Percentiles rank a stretch among this genome's conserved stretches.
Evolutionary conservation across 1,140 invertebrate genomes (phyloP).

Genomic region (Augochlora pura): DNA sequence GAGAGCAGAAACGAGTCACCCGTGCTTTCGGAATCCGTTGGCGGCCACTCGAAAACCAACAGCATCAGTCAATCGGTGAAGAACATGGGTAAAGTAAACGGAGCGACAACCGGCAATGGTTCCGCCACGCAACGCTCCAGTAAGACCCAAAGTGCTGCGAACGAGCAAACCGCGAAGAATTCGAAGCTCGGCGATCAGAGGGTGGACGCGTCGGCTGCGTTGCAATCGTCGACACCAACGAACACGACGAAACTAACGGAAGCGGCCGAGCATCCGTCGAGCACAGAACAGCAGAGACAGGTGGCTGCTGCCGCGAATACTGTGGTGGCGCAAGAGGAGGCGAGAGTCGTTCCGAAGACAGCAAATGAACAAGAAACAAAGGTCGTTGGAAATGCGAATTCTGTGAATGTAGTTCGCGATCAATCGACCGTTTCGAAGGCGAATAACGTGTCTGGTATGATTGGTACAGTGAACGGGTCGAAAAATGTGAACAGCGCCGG

Average conservation of each 20-base stretch:
- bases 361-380: background rate
- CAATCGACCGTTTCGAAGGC: conserved; percentile 13
- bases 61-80: conserved; percentile 28
- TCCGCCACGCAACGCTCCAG: conserved; percentile 32
- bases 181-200: conserved; percentile 1
- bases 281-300: conserved; percentile 11
- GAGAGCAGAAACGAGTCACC: conserved; percentile 40
- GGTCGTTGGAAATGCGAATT: background rate
- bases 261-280: background rate
- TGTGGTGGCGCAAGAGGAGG: conserved; percentile 45
- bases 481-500: conserved; percentile 56
- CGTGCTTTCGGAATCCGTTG: background rate
- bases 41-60: conserved; percentile 32
- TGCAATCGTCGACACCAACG: background rate
- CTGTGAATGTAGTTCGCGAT: background rate
- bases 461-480: conserved; percentile 37
- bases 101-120: background rate
- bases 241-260: conserved; percentile 4
- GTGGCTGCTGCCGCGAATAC: background rate
- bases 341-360: background rate
- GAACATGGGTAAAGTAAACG: conserved; percentile 18
- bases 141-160: conserved; percentile 1
- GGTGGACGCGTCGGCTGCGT: background rate
- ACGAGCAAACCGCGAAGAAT: conserved; percentile 9
- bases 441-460: conserved; percentile 31